These are phyloP conservation scores for Rhodeus uyekii DNA, from an alignment of 2,797 vertebrate genomes.

Conservation along the genomic window DNA sequence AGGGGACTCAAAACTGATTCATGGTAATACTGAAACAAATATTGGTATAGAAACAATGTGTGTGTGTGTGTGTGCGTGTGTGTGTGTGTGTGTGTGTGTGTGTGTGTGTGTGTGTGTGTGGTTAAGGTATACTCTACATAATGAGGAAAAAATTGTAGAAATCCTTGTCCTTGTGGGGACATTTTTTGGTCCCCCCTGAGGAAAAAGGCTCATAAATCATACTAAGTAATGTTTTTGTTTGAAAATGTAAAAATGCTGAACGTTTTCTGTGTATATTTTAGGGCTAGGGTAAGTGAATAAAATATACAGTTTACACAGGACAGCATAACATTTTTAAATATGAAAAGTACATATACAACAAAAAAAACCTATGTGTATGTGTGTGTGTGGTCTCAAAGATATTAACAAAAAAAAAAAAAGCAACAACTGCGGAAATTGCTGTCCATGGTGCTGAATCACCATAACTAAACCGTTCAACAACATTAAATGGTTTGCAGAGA, in stretches of 20 bases:
- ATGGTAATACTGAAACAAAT: not conserved
- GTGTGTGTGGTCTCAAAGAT: not conserved
- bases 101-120: not conserved
- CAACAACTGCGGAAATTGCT: not conserved
- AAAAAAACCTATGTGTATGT: not conserved
- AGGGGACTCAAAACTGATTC: not conserved
- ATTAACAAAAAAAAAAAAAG: not conserved
- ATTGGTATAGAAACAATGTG: not conserved
- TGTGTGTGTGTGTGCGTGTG: no score
- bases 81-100: no score
- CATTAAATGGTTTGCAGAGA: not conserved
- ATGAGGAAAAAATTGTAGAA: no score
- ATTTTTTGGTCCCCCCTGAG: no score
- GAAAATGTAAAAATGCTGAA: not conserved
- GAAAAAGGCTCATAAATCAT: not conserved
- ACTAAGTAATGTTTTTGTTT: not conserved
- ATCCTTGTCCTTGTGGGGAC: no score
- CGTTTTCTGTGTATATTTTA: not conserved
- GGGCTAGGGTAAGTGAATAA: not conserved
- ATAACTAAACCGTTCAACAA: not conserved
- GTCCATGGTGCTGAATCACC: conserved; percentile 20
- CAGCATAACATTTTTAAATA: no score
- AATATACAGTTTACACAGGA: not conserved
- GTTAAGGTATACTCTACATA: no score
- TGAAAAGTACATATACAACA: no score